Evolutionary conservation across 2,888 invertebrate species (phyloP), one percentile per base, ranked within the genome.

Genomic region (Brachyopa scutellaris): DNA sequence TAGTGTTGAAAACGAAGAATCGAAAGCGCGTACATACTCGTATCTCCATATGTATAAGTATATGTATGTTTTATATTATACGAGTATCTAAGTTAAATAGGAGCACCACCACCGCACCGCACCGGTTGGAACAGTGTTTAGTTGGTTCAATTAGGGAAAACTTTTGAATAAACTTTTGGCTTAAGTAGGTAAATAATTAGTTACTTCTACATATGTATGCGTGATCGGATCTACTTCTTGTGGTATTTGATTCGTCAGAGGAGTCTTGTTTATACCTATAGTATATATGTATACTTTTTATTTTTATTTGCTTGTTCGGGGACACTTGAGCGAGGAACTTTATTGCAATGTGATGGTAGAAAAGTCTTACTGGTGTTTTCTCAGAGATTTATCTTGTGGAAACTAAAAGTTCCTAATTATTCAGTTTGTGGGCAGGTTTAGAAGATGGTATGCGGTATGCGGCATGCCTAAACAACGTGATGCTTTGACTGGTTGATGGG

Each of bases 131-230:
- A 53, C 59, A 47, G 53, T 45, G 66, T 51, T 79, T 67, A 49
- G 79, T 74, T 74, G 47, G 55, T 67, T 67, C 79, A 79, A 79
- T 79, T 74, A 74, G 55, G 59, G 47, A 67, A 79, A 79, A 79
- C 67, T 79, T 79, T 79, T 74, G 67, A 74, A 57, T 79, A 79
- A 79, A 79, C 79, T 79, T 79, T 67, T 33, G 31, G 61, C 38
- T 74, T 79, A 79, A 74, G 79, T 74, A 67, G 79, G 61, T 69
- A 79, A 74, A 79, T 79, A 79, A 79, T 79, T 74, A 61, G 61
- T 62, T 62, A 61, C 67, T 61, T 38, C 26, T 13, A 9, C 17
- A 9, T 55, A 51, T 59, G 33, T 31, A 29, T 7, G 29, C 31
- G 26, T 64, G 7, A 26, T 42, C 13, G 36, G 5, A 64, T 36